Evolutionary conservation across 2,888 invertebrate species (phyloP).

Genomic region (Chrysodeixis includens): DNA sequence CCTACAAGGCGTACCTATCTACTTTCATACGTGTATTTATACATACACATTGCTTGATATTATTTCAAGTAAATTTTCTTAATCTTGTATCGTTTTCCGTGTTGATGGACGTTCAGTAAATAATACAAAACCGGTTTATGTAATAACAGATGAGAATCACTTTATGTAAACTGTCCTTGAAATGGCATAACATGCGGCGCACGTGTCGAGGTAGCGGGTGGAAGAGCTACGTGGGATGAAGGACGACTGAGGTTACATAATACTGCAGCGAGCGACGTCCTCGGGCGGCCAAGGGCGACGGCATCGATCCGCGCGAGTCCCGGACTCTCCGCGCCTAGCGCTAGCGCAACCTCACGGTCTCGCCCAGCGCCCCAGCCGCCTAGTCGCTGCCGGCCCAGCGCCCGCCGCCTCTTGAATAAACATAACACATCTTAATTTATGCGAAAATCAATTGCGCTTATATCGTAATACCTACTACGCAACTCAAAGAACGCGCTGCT

Average conservation of each 20-base stretch:
- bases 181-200: slow-evolving; percentile 18
- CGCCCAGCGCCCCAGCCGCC: slow-evolving; percentile 5
- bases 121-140: slow-evolving; percentile 10
- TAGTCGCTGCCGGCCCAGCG: neutral
- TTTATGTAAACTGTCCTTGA: slow-evolving; percentile 3
- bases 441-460: neutral
- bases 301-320: slow-evolving; percentile 71
- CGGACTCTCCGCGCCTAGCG: slow-evolving; percentile 59
- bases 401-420: slow-evolving; percentile 17
- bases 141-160: slow-evolving; percentile 4
- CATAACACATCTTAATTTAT: slow-evolving; percentile 1
- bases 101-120: neutral
- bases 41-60: no score
- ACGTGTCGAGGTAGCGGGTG: slow-evolving; percentile 30
- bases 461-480: neutral
- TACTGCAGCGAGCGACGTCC: slow-evolving; percentile 77
- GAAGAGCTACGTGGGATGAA: slow-evolving; percentile 56
- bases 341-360: slow-evolving; percentile 63
- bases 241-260: slow-evolving; percentile 74
- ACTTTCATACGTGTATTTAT: no score
- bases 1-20: slow-evolving; percentile 25
- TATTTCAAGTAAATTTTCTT: neutral
- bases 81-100: neutral
- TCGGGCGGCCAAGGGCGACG: slow-evolving; percentile 85
- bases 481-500: neutral